phyloP scores from a whole-genome alignment of 1,140 invertebrate genomes.

The Hypothenemus hampei region DNA sequence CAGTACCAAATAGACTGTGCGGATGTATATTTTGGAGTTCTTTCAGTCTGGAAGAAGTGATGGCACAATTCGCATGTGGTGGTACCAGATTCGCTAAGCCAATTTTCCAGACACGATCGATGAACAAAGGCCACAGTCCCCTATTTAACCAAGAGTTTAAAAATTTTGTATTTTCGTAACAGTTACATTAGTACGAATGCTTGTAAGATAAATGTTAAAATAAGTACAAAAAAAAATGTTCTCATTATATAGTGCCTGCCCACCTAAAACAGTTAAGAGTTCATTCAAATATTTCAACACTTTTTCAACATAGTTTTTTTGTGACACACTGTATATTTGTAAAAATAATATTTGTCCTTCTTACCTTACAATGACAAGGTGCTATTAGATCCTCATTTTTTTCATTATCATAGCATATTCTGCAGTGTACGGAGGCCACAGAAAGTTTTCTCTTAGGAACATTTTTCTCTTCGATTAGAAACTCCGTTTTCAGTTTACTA shows the following conservation, averaged over 20 bases:
- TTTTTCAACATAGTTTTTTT: too few relatives aligned
- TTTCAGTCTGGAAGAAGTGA: slow-evolving; percentile 50
- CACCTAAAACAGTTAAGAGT: too few relatives aligned
- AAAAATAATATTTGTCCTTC: too few relatives aligned
- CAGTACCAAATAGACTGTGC: slow-evolving; percentile 40
- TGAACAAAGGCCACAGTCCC: slow-evolving; percentile 67
- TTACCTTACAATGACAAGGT: slow-evolving; percentile 44
- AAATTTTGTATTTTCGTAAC: too few relatives aligned
- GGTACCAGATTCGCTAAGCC: slow-evolving; percentile 59
- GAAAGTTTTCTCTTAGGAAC: slow-evolving; percentile 29
- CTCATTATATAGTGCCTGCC: too few relatives aligned
- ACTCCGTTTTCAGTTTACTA: neutral
- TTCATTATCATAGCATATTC: slow-evolving; percentile 44
- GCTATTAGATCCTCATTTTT: slow-evolving; percentile 43
- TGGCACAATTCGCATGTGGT: slow-evolving; percentile 59
- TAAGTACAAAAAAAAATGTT: too few relatives aligned
- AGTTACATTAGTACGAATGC: too few relatives aligned
- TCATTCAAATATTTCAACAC: too few relatives aligned
- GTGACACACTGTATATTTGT: too few relatives aligned
- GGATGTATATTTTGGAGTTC: slow-evolving; percentile 40
- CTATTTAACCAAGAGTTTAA: slow-evolving; percentile 34
- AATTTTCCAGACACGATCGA: slow-evolving; percentile 62
- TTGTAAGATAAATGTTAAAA: too few relatives aligned
- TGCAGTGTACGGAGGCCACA: slow-evolving; percentile 40
- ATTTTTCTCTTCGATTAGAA: neutral